Evolutionary conservation across 2,888 invertebrate genomes (phyloP).

Genomic region (Sinopyrophorus schimmeli): DNA sequence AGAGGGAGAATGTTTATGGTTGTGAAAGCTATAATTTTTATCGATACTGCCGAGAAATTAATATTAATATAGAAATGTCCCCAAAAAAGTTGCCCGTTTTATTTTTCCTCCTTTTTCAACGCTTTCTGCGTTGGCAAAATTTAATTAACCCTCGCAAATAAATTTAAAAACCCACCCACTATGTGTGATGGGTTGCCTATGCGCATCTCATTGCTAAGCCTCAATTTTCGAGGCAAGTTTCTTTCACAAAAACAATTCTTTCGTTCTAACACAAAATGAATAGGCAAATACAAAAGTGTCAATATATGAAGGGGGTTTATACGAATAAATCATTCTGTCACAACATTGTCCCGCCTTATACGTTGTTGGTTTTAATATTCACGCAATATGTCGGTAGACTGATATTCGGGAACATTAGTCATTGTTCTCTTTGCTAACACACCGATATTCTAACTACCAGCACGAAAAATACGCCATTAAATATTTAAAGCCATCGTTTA

Average conservation of each 20-base stretch:
- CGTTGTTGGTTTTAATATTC: slow-evolving; percentile 33
- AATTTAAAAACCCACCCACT: too few species aligned
- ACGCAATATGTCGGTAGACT: slow-evolving; percentile 32
- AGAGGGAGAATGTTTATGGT: slow-evolving; percentile 26
- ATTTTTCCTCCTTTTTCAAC: not conserved
- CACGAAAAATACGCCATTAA: slow-evolving; percentile 18
- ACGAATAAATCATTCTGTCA: slow-evolving; percentile 33
- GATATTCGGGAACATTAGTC: slow-evolving; percentile 31
- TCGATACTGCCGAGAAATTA: slow-evolving; percentile 18
- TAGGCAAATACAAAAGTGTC: slow-evolving; percentile 31
- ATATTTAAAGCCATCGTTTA: slow-evolving; percentile 17
- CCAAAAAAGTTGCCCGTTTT: not conserved
- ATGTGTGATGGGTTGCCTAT: too few species aligned
- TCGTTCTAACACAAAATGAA: slow-evolving; percentile 12
- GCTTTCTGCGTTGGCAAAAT: too few species aligned
- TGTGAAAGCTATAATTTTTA: slow-evolving; percentile 27
- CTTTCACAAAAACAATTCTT: too few species aligned
- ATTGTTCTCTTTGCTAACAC: slow-evolving; percentile 29
- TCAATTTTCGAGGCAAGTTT: too few species aligned
- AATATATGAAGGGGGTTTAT: slow-evolving; percentile 29
- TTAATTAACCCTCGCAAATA: too few species aligned
- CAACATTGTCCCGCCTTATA: slow-evolving; percentile 30
- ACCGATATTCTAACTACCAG: slow-evolving; percentile 27
- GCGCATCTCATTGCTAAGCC: too few species aligned
- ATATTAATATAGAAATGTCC: slow-evolving; percentile 11